Evolutionary conservation across 2,888 invertebrate genomes (phyloP).

Genomic region (Cheilosia impressa): DNA sequence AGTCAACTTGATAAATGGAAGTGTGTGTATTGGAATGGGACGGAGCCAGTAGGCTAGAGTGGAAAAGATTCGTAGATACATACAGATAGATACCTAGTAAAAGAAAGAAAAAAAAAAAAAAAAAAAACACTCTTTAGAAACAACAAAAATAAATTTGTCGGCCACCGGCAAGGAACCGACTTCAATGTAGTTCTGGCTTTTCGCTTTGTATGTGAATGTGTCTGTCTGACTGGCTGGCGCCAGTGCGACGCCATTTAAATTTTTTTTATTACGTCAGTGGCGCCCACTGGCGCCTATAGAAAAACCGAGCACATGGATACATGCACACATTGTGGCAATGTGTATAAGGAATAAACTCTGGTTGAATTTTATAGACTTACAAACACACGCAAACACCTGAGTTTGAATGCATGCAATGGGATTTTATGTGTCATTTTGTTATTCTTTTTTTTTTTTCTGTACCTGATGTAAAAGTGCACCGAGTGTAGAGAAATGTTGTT

Average conservation of each 20-base stretch:
- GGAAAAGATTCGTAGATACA: constrained; percentile 36
- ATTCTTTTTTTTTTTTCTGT: constrained; percentile 20
- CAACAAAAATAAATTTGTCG: constrained; percentile 70
- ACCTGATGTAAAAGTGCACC: constrained; percentile 57
- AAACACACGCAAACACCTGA: constrained; percentile 37
- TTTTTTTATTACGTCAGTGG: constrained; percentile 84
- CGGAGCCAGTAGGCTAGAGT: constrained; percentile 18
- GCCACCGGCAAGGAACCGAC: constrained; percentile 77
- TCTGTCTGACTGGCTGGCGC: constrained; percentile 82
- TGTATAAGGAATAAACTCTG: constrained; percentile 45
- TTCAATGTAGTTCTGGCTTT: constrained; percentile 45
- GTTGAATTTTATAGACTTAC: constrained; percentile 46
- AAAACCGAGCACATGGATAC: constrained; percentile 50
- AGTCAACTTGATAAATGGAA: constrained; percentile 53
- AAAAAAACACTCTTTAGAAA: constrained; percentile 18
- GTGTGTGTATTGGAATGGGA: constrained; percentile 16
- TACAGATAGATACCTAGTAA: constrained; percentile 25
- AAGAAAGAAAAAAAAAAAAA: no score
- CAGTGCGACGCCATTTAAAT: constrained; percentile 82
- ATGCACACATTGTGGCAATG: constrained; percentile 24
- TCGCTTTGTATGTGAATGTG: constrained; percentile 76
- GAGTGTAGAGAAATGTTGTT: constrained; percentile 25
- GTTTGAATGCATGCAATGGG: constrained; percentile 56
- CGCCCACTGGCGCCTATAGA: constrained; percentile 82
- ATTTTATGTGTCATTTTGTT: constrained; percentile 33